Evolutionary conservation across 2,797 vertebrate species (phyloP).

Genomic region (Tiaroga cobitis): DNA sequence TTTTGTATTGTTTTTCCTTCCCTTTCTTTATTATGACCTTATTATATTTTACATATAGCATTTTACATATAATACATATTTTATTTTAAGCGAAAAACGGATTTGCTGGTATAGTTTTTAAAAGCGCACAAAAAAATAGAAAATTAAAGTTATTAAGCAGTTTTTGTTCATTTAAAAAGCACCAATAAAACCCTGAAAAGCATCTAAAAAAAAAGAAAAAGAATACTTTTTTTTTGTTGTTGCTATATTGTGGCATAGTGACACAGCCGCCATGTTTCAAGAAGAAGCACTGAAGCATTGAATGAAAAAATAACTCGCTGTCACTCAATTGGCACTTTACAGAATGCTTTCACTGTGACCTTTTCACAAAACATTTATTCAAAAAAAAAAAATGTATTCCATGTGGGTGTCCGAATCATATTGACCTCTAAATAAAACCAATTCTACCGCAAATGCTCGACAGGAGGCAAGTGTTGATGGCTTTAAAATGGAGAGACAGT

Average conservation of each 20-base stretch:
- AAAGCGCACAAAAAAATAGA: not conserved
- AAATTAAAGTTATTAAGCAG: not conserved
- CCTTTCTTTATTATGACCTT: not conserved
- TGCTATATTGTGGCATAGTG: slow-evolving; percentile 68
- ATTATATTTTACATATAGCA: too few species aligned
- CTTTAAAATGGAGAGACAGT: slow-evolving; percentile 61
- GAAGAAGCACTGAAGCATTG: slow-evolving; percentile 77
- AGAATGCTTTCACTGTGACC: not conserved
- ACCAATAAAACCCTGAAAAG: not conserved
- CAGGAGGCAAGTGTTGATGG: slow-evolving; percentile 46
- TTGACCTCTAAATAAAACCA: slow-evolving; percentile 50
- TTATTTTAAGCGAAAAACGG: not conserved
- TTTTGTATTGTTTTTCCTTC: not conserved
- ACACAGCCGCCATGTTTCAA: slow-evolving; percentile 82
- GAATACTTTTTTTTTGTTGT: slow-evolving; percentile 51
- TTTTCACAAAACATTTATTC: slow-evolving; percentile 22
- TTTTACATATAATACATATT: not conserved
- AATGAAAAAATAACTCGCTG: slow-evolving; percentile 68
- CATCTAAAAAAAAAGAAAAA: slow-evolving; percentile 23
- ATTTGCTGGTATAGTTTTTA: not conserved
- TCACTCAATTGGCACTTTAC: slow-evolving; percentile 61
- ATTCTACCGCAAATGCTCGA: slow-evolving; percentile 19
- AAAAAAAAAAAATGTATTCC: not conserved
- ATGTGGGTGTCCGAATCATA: slow-evolving; percentile 23
- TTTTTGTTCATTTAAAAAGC: not conserved